These are phyloP conservation scores for Lytechinus variegatus DNA, from an alignment of 35 echinoderm and acorn worm genomes.

Conservation along the genomic window DNA sequence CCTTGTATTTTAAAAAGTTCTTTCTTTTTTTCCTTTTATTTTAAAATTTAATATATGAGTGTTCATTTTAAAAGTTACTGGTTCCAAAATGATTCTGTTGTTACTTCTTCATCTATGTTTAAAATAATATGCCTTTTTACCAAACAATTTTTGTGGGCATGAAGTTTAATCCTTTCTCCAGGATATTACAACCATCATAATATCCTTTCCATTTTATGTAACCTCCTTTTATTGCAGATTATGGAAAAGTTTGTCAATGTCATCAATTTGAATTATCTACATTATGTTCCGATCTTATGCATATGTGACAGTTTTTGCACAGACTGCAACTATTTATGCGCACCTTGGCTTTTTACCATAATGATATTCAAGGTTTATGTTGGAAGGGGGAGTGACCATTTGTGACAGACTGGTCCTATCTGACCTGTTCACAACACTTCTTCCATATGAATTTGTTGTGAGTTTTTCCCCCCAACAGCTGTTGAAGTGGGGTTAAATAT, in stretches of 20 bases:
- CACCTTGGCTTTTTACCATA: not conserved
- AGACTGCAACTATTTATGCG: slow-evolving; percentile 1
- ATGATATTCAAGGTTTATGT: not conserved
- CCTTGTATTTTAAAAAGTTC: too few relatives aligned
- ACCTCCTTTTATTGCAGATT: not conserved
- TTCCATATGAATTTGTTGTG: not conserved
- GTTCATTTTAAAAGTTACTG: too few relatives aligned
- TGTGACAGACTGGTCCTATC: not conserved
- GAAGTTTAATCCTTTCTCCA: too few relatives aligned
- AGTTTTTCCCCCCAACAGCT: not conserved
- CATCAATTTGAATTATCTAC: not conserved
- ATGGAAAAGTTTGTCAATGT: not conserved
- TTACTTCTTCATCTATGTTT: too few relatives aligned
- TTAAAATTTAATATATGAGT: too few relatives aligned
- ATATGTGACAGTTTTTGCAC: not conserved
- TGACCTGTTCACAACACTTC: not conserved
- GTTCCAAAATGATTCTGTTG: too few relatives aligned
- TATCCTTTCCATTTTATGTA: not conserved
- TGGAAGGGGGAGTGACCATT: not conserved
- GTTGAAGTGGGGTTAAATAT: slow-evolving; percentile 23
- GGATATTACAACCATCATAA: too few relatives aligned
- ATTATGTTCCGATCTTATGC: not conserved
- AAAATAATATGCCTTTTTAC: too few relatives aligned
- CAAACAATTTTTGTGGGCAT: too few relatives aligned
- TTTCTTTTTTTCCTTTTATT: too few relatives aligned